Percentiles rank a stretch among this genome's conserved stretches.
phyloP scores from a whole-genome alignment of 2,888 invertebrate species.

The Caenorhabditis uteleia region DNA sequence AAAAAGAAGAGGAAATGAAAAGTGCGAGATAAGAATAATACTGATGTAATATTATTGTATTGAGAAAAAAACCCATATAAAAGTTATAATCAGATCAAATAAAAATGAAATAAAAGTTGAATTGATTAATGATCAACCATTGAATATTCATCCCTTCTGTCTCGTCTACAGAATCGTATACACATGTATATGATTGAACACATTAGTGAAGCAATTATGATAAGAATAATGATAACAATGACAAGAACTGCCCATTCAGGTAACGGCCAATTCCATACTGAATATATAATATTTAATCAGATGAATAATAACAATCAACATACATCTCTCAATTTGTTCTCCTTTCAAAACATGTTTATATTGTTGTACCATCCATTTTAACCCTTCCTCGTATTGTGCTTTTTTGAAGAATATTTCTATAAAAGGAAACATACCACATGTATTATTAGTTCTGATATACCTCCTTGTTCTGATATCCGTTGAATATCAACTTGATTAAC shows the following conservation, averaged over 20 bases:
- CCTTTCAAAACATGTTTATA: slow-evolving; percentile 21
- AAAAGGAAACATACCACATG: background rate
- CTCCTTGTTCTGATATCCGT: slow-evolving; percentile 22
- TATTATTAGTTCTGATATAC: background rate
- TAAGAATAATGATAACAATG: slow-evolving; percentile 6
- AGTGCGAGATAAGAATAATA: slow-evolving; percentile 20
- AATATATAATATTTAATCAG: background rate
- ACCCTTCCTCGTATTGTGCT: slow-evolving; percentile 25
- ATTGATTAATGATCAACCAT: slow-evolving; percentile 17
- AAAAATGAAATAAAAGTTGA: slow-evolving; percentile 3
- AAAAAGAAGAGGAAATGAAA: slow-evolving; percentile 2
- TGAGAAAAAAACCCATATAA: slow-evolving; percentile 2
- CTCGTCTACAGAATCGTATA: slow-evolving; percentile 11
- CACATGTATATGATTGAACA: slow-evolving; percentile 13
- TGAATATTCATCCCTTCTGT: slow-evolving; percentile 24
- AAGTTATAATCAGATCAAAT: background rate
- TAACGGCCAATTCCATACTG: slow-evolving; percentile 35
- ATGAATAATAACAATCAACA: background rate
- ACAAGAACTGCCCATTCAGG: slow-evolving; percentile 15
- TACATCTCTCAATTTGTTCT: slow-evolving; percentile 4
- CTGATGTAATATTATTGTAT: background rate
- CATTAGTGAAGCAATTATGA: slow-evolving; percentile 16
- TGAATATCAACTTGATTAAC: slow-evolving; percentile 11
- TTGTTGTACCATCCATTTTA: slow-evolving; percentile 31
- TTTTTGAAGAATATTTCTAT: slow-evolving; percentile 26